Evolutionary conservation across 53 echinoderm and acorn worm species (phyloP), one percentile per base, ranked within the genome.

Genomic region (Patiria pectinifera): DNA sequence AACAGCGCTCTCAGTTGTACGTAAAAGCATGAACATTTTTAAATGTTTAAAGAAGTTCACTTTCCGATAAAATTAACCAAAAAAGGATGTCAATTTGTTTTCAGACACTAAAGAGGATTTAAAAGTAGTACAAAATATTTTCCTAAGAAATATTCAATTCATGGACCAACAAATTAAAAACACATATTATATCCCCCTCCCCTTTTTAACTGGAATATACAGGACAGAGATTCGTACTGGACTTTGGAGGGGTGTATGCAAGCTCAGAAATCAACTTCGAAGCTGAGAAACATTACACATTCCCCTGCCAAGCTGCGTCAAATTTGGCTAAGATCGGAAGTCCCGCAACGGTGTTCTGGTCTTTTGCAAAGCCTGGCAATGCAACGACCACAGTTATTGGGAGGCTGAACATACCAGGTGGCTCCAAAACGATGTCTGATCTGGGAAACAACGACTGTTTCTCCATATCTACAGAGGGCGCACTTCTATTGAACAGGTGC

Each of bases 151-250:
- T 60, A 60, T 60, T 60, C 35, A 35, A 0, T 35, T 35, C 35
- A 35, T 35, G 35, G 35, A 35, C 35, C 35, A 35, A 35, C 35
- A 35, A 35, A 35, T 35, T 35, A 35, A 35, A 35, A 35, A 0
- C 35, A 35, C 12, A 12, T 11, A 60, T 8, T 60, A 12, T 23
- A 14, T 23, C n/a, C n/a, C 19, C 16, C 8, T 11, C 21, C 59
- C 60, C 25, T 19, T 82, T 59, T 25, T 19, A 22, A 23, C 25
- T 59, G n/a, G 13, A 53, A 60, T 60, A 58, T 82, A 25, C 82
- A 82, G 82, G 82, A 44, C 58, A 82, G 18, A 82, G n/a, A 24
- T 82, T 82, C 53, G 58, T 21, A 82, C 82, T 82, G 19, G 82
- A 82, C 82, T n/a, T 11, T 0, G 59, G 82, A 21, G 53, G 25